A percentile compares a stretch with the other conserved stretches of the same genome.
These are phyloP conservation scores for Morinoia aosen DNA, from an alignment of 2,888 invertebrate genomes.

Conservation along the genomic window DNA sequence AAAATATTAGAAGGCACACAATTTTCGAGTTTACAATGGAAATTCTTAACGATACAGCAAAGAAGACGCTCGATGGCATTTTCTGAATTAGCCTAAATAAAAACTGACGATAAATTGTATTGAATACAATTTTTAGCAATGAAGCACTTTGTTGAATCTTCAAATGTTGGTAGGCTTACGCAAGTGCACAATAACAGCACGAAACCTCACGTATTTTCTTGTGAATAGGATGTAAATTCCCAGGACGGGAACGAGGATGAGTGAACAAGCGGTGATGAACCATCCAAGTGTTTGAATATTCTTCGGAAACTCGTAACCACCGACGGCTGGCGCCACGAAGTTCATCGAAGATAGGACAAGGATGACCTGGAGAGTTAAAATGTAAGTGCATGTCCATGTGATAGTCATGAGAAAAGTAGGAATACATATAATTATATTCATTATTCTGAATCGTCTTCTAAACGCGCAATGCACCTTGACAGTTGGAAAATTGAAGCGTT, in stretches of 20 bases:
- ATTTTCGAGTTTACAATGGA: not conserved
- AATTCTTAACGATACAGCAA: not conserved
- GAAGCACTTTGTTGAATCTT: not conserved
- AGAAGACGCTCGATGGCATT: not conserved
- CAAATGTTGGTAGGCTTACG: not conserved
- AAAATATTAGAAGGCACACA: not conserved
- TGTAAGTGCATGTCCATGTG: no score
- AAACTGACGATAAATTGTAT: no score
- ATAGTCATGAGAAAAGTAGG: no score
- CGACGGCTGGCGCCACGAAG: slow-evolving; percentile 55
- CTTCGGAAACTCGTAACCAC: slow-evolving; percentile 54
- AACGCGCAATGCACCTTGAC: no score
- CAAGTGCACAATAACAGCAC: not conserved
- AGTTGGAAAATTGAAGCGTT: no score
- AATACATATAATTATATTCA: no score
- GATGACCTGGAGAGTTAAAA: slow-evolving; percentile 54
- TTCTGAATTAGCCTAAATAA: not conserved
- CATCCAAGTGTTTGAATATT: slow-evolving; percentile 60
- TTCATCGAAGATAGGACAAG: slow-evolving; percentile 55
- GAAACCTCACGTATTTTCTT: not conserved
- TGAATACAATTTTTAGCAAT: not conserved
- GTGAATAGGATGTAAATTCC: slow-evolving; percentile 54
- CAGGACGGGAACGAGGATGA: slow-evolving; percentile 54
- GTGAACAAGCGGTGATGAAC: slow-evolving; percentile 54
- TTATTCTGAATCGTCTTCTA: no score